Evolutionary conservation across 2,888 invertebrate genomes (phyloP).

Genomic region (Oeneis ivallda): DNA sequence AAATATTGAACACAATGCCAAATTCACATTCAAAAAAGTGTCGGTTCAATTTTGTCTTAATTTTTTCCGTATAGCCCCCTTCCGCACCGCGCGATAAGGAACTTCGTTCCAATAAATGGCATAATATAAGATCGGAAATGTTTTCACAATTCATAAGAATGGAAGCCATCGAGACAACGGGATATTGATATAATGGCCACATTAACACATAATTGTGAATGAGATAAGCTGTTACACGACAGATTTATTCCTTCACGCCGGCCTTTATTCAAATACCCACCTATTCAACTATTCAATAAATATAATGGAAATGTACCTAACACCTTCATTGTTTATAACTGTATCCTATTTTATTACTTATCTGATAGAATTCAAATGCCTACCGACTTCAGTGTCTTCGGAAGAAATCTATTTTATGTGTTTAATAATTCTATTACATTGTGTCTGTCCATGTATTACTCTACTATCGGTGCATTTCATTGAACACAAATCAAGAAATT

Average conservation of each 20-base stretch:
- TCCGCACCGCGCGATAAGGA: too few relatives aligned
- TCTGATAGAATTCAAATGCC: slow-evolving; percentile 10
- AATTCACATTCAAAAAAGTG: too few relatives aligned
- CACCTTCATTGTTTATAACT: slow-evolving; percentile 32
- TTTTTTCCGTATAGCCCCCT: too few relatives aligned
- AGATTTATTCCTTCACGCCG: slow-evolving; percentile 42
- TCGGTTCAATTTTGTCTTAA: too few relatives aligned
- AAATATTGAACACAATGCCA: too few relatives aligned
- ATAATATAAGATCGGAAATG: neutral
- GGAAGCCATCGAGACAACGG: slow-evolving; percentile 39
- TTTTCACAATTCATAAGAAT: slow-evolving; percentile 26
- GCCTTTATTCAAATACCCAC: slow-evolving; percentile 33
- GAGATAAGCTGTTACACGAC: slow-evolving; percentile 46
- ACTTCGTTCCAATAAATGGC: neutral
- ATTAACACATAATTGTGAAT: slow-evolving; percentile 54
- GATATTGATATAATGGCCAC: slow-evolving; percentile 39
- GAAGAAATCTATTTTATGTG: neutral
- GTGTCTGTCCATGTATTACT: neutral
- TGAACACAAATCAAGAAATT: too few relatives aligned
- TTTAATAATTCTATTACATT: neutral
- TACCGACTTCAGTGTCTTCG: slow-evolving; percentile 1
- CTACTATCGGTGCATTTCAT: neutral
- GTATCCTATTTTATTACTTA: slow-evolving; percentile 23
- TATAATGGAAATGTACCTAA: slow-evolving; percentile 27
- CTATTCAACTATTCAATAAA: slow-evolving; percentile 27